Evolutionary conservation across 1,140 invertebrate species (phyloP), one percentile per base, ranked within the genome.

Genomic region (Sycobia sp.): DNA sequence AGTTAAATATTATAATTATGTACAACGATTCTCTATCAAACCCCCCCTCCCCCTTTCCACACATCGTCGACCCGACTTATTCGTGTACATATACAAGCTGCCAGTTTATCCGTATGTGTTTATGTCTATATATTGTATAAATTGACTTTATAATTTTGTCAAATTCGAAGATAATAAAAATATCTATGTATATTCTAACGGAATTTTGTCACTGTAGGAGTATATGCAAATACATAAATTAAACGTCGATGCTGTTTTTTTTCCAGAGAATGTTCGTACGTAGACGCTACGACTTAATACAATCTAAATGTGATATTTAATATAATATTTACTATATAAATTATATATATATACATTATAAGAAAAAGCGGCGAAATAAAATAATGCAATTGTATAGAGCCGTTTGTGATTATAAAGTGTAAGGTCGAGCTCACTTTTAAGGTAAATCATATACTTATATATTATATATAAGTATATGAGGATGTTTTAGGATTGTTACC

Each of bases 251-350:
- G 66, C 55, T 62, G 67, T 63, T 75, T 74, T 71, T 69, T 76
- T 75, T 69, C 76, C 76, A 73, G 59, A 58, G 23, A 38, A 41
- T 59, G 60, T 66, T 39, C 49, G 16, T 57, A 34, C 43, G 56
- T 55, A 60, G 27, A 63, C 65, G 69, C 78, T 79, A 77, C 78
- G 75, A 78, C 79, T 79, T 78, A n/a, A 82, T 80, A 82, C 79
- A 82, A 82, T 82, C 79, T 82, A 77, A 82, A 82, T 80, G 79
- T 82, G 79, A 82, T 82, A n/a, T n/a, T n/a, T n/a, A n/a, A n/a
- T n/a, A n/a, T n/a, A 82, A 80, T 80, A 80, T 78, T 79, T 80
- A 76, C 76, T 75, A 78, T 77, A 77, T 73, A 73, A 71, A 75
- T 75, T 72, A 77, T 63, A 71, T 70, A 57, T 51, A 46, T 23